Percentiles rank a stretch among this genome's conserved stretches.
Evolutionary conservation across 2,113 vertebrate genomes (phyloP).

Genomic region (Salvelinus sp.): DNA sequence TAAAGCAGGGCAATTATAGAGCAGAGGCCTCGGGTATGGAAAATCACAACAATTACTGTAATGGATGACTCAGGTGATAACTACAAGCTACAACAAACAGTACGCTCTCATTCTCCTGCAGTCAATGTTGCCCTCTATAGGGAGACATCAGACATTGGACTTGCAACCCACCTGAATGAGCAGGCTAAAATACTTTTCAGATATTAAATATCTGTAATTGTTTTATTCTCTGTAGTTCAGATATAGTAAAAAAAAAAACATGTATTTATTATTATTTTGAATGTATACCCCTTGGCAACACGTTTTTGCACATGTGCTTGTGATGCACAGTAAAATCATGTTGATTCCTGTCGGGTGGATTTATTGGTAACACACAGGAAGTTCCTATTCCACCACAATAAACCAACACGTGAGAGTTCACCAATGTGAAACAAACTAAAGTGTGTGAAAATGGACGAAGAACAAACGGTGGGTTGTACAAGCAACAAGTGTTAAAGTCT

Average conservation of each 20-base stretch:
- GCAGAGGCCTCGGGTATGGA: not conserved
- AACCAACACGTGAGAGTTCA: not conserved
- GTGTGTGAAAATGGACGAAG: conserved; percentile 38
- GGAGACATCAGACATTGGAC: not conserved
- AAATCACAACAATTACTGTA: not conserved
- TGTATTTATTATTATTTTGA: no score
- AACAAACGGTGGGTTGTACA: conserved; percentile 28
- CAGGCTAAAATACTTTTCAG: not conserved
- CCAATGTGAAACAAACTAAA: no score
- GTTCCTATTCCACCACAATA: not conserved
- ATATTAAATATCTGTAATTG: not conserved
- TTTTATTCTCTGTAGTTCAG: not conserved
- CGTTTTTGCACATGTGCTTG: no score
- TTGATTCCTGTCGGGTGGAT: not conserved
- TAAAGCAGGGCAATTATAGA: not conserved
- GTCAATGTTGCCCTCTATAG: not conserved
- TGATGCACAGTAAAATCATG: not conserved
- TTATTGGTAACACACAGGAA: conserved; percentile 31
- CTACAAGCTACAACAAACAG: not conserved
- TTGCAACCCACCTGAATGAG: not conserved
- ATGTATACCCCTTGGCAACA: no score
- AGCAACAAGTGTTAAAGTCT: no score
- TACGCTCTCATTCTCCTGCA: not conserved
- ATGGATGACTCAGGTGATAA: not conserved
- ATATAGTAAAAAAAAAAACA: not conserved